Conservation (phyloP, 2,888 invertebrate species). For the Oscheius sp. region DNA sequence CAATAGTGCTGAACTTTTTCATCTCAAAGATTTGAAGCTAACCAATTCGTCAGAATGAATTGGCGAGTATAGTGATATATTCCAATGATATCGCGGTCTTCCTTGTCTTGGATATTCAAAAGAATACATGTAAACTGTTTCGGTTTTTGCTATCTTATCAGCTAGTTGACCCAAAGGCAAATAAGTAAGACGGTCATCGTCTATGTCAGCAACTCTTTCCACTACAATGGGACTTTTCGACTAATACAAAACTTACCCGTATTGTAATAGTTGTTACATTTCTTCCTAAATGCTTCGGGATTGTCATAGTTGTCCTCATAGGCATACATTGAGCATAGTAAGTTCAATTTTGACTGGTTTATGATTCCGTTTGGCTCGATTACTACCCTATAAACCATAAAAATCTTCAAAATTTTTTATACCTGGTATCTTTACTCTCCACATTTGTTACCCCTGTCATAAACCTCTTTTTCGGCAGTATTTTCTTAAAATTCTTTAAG, state of each 20-base stretch:
- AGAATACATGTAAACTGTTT: not conserved
- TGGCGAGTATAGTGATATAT: not conserved
- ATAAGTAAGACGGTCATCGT: not conserved
- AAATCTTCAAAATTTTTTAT: too few relatives aligned
- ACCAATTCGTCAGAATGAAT: constrained; percentile 4
- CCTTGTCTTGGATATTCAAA: not conserved
- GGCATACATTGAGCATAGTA: not conserved
- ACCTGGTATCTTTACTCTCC: too few relatives aligned
- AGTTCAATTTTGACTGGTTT: not conserved
- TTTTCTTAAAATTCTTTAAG: not conserved
- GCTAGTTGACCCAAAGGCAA: not conserved
- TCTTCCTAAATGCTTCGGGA: not conserved
- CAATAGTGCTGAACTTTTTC: not conserved
- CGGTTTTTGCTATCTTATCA: not conserved
- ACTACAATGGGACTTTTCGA: too few relatives aligned
- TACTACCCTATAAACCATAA: too few relatives aligned
- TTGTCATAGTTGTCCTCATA: constrained; percentile 7
- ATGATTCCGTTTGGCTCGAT: not conserved
- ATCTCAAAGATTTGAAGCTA: too few relatives aligned
- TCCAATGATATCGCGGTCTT: not conserved
- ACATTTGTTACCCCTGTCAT: too few relatives aligned
- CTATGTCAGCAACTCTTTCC: not conserved
- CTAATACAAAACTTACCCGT: not conserved
- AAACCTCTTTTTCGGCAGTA: not conserved
- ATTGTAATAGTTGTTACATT: not conserved